Evolutionary conservation across 2,888 invertebrate genomes (phyloP).

Genomic region (Agonopterix subpropinquella): DNA sequence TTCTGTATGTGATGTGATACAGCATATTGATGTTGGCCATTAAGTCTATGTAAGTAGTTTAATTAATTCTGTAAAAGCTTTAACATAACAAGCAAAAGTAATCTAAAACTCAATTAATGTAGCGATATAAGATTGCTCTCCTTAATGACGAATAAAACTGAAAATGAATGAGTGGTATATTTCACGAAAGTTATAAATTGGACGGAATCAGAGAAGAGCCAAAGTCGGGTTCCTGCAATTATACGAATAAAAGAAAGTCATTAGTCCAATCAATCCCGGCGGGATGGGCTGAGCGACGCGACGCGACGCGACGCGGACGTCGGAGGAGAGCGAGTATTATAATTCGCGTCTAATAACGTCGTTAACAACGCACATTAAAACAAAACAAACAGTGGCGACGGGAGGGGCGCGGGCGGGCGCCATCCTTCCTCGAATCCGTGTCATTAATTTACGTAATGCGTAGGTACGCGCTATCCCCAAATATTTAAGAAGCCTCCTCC

Average conservation of each 20-base stretch:
- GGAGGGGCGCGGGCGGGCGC: conserved; percentile 55
- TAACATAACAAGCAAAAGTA: conserved; percentile 1
- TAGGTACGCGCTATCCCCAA: conserved; percentile 77
- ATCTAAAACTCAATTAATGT: conserved; percentile 4
- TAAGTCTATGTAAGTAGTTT: too few species aligned
- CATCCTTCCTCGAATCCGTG: conserved; percentile 77
- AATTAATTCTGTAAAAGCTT: not conserved
- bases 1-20: too few species aligned
- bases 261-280: conserved; percentile 61
- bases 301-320: conserved; percentile 19
- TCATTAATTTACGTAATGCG: conserved; percentile 77
- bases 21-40: too few species aligned
- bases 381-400: conserved; percentile 67
- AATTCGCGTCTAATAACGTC: conserved; percentile 72
- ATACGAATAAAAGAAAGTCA: conserved; percentile 64
- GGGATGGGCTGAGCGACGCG: conserved; percentile 17
- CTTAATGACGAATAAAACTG: conserved; percentile 30
- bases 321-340: conserved; percentile 42
- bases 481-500: conserved; percentile 77
- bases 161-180: conserved; percentile 46
- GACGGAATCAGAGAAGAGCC: conserved; percentile 37
- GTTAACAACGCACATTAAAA: conserved; percentile 74
- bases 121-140: conserved; percentile 10
- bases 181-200: conserved; percentile 46
- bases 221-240: conserved; percentile 63